Base-by-base conservation (phyloP, 35 echinoderm and acorn worm species). In the Heliocidaris erythrogramma region DNA sequence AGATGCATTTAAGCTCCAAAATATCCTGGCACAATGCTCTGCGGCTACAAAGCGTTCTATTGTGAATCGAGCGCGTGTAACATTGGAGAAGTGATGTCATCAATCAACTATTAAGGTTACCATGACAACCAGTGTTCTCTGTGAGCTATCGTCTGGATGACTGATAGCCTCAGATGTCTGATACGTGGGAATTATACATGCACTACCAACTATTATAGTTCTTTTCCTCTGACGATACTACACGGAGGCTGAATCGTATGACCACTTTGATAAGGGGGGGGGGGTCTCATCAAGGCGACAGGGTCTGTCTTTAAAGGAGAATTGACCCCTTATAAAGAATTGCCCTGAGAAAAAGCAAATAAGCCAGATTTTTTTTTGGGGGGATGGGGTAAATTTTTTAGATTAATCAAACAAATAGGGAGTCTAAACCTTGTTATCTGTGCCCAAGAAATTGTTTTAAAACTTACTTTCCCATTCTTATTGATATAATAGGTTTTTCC, bases 91-190 rank as follows among this genome's bases (percentile, higher is more conserved):
- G 91, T 92, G 91, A 92, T 92, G 91, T 92, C 91, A 92, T 92
- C 91, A 92, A 92, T 92, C 91, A 92, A 92, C 91, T 92, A 92
- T 92, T 92, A 92, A 59, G 31, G 91, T 56, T 48, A 30, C 49
- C 91, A 59, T 92, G 91, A 48, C 91, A 24, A 92, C 91, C 48
- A 59, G 48, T 59, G 49, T 92, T 92, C 50, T 59, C 50, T 48
- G 5, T 89, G 31, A 50, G 29, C 48, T 92, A 92, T 48, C 49
- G 91, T 92, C 31, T 52, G n/a, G 91, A 92, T 92, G 91, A 92
- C 49, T 92, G 91, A 92, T 92, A 59, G 29, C 87, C 87, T 89
- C 87, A 89, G 87, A 89, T 89, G 87, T 24, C 32, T 89, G 87
- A 42, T 89, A 89, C 31, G 32, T 18, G 30, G 31, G 24, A 78